Base-by-base conservation (phyloP, 2,113 vertebrate genomes). In the Clinocottus analis region DNA sequence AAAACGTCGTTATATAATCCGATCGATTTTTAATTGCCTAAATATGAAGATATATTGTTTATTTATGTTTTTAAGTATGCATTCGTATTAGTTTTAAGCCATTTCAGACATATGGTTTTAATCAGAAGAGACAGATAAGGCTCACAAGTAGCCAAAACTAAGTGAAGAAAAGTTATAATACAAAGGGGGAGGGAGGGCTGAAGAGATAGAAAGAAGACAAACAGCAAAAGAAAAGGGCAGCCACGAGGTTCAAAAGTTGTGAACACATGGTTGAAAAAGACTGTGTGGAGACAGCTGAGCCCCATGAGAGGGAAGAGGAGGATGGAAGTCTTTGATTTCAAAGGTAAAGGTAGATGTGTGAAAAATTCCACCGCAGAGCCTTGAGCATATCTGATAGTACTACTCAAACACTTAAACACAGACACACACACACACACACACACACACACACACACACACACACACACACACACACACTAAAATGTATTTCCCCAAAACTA, bases 271-370 rank as follows among this genome's bases (percentile, higher is more conserved):
- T 43, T 33, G 16, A 67, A 68, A 5, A 59, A 45, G 66, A 71
- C 79, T 43, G 72, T 1, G n/a, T 55, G 69, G 72, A 89, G 87
- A 88, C 76, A 81, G 58, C 11, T 39, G 45, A 39, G 35, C 63
- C 60, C 72, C 77, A 5, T 78, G 82, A 69, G 73, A 60, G 80
- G 90, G 85, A 85, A 71, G 41, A 75, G 69, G 79, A 88, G 79
- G 87, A 86, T 77, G 2, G 21, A 76, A 69, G 70, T 33, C 73
- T 87, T 85, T 91, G 80, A 87, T 86, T 91, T 86, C 84, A 90
- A 85, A 85, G 82, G 79, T 78, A 71, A 82, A 81, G 56, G 82
- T 74, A 60, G 81, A 89, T 71, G 91, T 90, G 90, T 90, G 84
- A 90, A 87, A 88, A 73, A 64, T 80, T 61, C 58, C 89, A 83